These are phyloP conservation scores for Drosophila pegasa DNA, from an alignment of 2,888 invertebrate genomes.

Conservation along the genomic window DNA sequence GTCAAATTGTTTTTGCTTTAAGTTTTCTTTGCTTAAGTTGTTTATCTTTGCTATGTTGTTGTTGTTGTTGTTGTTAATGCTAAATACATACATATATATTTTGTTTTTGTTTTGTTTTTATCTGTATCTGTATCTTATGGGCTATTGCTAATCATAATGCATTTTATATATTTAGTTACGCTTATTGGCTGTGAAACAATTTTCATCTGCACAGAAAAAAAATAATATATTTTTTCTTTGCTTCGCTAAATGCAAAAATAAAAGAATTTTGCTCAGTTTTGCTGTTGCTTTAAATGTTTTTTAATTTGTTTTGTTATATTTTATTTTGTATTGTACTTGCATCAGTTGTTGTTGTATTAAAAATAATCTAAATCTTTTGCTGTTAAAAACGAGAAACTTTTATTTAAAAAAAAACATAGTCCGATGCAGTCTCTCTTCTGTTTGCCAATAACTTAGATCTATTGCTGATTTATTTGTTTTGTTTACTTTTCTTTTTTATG, in stretches of 20 bases:
- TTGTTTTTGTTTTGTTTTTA: slow-evolving; percentile 4
- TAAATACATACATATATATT: slow-evolving; percentile 51
- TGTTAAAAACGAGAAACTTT: slow-evolving; percentile 74
- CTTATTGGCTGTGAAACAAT: slow-evolving; percentile 72
- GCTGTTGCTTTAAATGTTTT: slow-evolving; percentile 33
- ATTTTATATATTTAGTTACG: slow-evolving; percentile 55
- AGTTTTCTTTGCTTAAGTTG: slow-evolving; percentile 55
- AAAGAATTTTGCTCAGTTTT: slow-evolving; percentile 61
- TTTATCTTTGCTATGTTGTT: slow-evolving; percentile 55
- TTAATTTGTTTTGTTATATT: slow-evolving; percentile 21
- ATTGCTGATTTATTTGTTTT: slow-evolving; percentile 57
- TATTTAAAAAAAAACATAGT: slow-evolving; percentile 31
- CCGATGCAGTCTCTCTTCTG: slow-evolving; percentile 34
- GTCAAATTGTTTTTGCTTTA: slow-evolving; percentile 31
- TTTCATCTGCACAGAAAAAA: slow-evolving; percentile 42
- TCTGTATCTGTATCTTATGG: slow-evolving; percentile 69
- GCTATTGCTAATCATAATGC: slow-evolving; percentile 79
- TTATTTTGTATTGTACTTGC: slow-evolving; percentile 75
- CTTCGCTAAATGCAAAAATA: slow-evolving; percentile 56
- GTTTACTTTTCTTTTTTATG: slow-evolving; percentile 49
- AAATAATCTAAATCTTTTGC: slow-evolving; percentile 56
- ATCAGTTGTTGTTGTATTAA: slow-evolving; percentile 71
- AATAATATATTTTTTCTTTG: slow-evolving; percentile 9
- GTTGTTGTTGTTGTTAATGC: slow-evolving; percentile 39
- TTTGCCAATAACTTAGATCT: slow-evolving; percentile 74